Evolutionary conservation across 2,888 invertebrate species (phyloP), one percentile per base, ranked within the genome.

Genomic region (Teleiodes luculella): DNA sequence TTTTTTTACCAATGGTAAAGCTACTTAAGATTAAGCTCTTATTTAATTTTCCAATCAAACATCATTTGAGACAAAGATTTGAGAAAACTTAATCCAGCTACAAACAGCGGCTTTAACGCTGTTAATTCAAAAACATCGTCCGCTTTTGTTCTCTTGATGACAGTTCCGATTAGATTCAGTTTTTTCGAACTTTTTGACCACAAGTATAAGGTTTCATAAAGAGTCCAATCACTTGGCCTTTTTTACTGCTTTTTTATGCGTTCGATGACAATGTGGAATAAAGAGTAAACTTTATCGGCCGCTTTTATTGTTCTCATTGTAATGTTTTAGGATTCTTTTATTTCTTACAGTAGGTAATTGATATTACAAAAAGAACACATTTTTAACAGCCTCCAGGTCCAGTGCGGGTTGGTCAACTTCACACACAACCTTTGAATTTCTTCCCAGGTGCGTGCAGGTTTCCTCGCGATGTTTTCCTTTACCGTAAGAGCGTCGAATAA

Each of bases 131-230:
- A 24, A 43, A 11, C 43, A 28, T 8, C 43, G 28, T 8, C 10
- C 28, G 43, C 43, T 43, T 78, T 76, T 70, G 65, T 67, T 64
- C 70, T 65, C 64, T 65, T 76, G 86, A 87, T 86, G 87, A 87
- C 86, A 86, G 83, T 66, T 68, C 56, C 73, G 86, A 86, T 87
- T 86, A 84, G 80, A 80, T 72, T 70, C 64, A 3, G 13, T 62
- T 67, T 73, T 74, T 77, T 75, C 49, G 24, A 48, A 52, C 46
- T 28, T 31, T 45, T 45, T 45, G 43, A 37, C 33, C 35, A 46
- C 61, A 60, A 65, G 52, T 37, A 43, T 70, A 70, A 59, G 61
- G 66, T 74, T 72, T 67, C 71, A 63, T 62, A 61, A 61, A 64
- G 66, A 61, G 57, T 60, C 62, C 63, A 65, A 67, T 63, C 64